Evolutionary conservation across 2,113 vertebrate genomes (phyloP).

Genomic region (Petromus typicus): DNA sequence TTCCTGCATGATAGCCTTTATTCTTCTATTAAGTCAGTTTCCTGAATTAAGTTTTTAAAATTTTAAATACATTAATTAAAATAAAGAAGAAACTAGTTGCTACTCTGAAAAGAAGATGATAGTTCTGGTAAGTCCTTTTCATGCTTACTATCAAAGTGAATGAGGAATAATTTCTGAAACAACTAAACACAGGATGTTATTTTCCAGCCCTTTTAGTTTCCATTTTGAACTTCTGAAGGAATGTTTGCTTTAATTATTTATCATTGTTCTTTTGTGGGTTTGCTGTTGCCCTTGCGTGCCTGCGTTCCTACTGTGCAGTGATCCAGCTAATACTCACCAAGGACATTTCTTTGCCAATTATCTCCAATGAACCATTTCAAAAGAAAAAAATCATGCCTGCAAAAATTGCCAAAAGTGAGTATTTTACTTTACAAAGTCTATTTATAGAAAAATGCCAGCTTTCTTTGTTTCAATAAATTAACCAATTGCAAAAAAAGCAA

Average conservation of each 20-base stretch:
- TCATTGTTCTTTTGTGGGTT: background rate
- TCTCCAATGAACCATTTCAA: conserved; percentile 51
- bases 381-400: background rate
- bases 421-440: background rate
- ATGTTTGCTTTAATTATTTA: background rate
- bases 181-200: background rate
- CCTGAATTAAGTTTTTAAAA: background rate
- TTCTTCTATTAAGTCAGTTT: background rate
- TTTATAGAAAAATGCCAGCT: background rate
- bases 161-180: conserved; percentile 23
- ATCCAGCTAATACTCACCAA: background rate
- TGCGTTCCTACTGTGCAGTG: background rate
- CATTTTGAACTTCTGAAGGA: background rate
- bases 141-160: background rate
- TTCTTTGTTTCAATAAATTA: conserved; percentile 33
- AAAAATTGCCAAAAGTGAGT: conserved; percentile 18
- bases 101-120: background rate
- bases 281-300: background rate
- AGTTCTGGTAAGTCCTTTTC: background rate
- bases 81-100: background rate
- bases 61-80: conserved; percentile 1
- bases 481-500: background rate
- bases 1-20: background rate
- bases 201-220: background rate
- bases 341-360: conserved; percentile 7